These are phyloP conservation scores for Acyrthosiphon pisum DNA, from an alignment of 1,140 invertebrate genomes.

Conservation along the genomic window DNA sequence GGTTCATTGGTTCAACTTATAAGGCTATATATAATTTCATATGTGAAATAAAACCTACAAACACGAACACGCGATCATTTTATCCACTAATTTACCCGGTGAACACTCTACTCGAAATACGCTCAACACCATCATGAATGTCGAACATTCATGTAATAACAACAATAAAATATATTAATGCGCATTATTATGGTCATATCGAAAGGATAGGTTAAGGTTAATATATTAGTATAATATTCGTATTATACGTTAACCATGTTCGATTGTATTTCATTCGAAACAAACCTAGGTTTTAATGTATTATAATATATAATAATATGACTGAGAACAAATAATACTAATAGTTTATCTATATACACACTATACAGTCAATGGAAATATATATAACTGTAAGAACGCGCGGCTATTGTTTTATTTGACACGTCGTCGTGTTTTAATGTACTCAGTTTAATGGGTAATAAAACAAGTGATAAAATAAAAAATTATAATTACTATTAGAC, in stretches of 20 bases:
- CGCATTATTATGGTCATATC: neutral
- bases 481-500: neutral
- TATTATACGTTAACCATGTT: neutral
- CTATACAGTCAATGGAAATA: neutral
- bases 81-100: too few relatives aligned
- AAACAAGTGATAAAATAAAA: conserved; percentile 4
- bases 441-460: neutral
- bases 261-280: neutral
- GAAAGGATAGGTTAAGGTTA: neutral
- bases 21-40: too few relatives aligned
- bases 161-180: neutral
- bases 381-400: neutral
- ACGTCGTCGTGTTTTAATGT: neutral
- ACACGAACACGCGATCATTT: too few relatives aligned
- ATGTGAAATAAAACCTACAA: too few relatives aligned
- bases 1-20: too few relatives aligned
- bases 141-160: neutral
- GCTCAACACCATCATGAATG: neutral
- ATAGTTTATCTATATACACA: neutral
- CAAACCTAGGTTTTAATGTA: neutral
- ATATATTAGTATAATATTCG: neutral
- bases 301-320: neutral
- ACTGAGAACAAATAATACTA: too few relatives aligned
- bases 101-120: neutral
- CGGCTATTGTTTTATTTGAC: neutral